Percentiles rank a stretch among this genome's conserved stretches.
Conservation (phyloP, 2,113 vertebrate genomes). For the Stigmatopora nigra region DNA sequence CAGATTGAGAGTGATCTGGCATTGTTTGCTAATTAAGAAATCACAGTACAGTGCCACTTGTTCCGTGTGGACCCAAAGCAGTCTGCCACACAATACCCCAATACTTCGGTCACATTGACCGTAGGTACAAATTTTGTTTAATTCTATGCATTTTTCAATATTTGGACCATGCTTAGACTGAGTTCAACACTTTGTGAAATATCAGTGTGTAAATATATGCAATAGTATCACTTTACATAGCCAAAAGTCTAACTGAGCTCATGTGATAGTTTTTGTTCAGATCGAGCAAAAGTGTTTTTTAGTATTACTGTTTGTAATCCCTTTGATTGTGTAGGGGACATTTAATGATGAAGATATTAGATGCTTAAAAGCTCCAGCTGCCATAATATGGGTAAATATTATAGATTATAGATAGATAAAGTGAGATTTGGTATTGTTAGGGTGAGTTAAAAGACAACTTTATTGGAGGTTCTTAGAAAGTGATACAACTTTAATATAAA, state of each 20-base stretch:
- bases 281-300: not conserved
- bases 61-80: constrained; percentile 43
- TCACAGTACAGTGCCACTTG: constrained; percentile 25
- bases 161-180: not conserved
- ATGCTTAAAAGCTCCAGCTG: not conserved
- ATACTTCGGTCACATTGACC: constrained; percentile 42
- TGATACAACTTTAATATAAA: no score
- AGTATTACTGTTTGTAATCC: not conserved
- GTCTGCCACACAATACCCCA: constrained; percentile 45
- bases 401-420: not conserved
- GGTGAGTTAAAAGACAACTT: not conserved
- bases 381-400: not conserved
- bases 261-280: not conserved
- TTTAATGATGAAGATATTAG: not conserved
- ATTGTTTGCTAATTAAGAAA: constrained; percentile 66
- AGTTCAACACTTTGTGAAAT: not conserved
- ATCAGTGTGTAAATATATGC: not conserved
- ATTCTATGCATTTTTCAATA: not conserved
- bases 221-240: not conserved
- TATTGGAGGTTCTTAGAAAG: no score
- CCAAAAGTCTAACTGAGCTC: not conserved
- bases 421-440: not conserved
- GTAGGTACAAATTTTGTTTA: not conserved
- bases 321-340: not conserved
- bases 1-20: constrained; percentile 65